Base-by-base conservation (phyloP, 2,888 invertebrate genomes). In the Melikaiella ostensackeni region DNA sequence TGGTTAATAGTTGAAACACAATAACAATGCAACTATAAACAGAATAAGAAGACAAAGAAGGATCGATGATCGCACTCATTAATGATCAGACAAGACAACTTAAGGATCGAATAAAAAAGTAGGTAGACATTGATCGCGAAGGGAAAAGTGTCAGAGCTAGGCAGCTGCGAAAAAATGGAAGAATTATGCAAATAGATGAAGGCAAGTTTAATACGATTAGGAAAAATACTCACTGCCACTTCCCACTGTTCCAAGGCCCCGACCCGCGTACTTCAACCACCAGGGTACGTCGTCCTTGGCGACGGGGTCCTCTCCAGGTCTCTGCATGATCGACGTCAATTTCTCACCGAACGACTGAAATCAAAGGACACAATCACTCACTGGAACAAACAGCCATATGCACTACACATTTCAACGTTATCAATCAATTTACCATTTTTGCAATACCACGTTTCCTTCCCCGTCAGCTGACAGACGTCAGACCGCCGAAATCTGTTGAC, bases 261-360 rank as follows among this genome's bases (percentile, higher is more conserved):
- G 94, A 86, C 96, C 96, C 91, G 95, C 96, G 92, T 96, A 97
- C 92, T 96, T 97, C 94, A 97, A 94, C 95, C 96, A 97, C 97
- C 96, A 97, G 84, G 97, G 96, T 85, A 95, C 94, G 92, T 96
- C 96, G 92, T 97, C 97, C 93, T 95, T 95, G 84, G 95, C 94
- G 83, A 93, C 94, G 87, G 94, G 94, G 92, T 96, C 96, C 91
- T 95, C 95, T 85, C 96, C 96, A 82, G 97, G 97, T 88, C 96
- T 94, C 88, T 95, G 94, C 96, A 97, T 95, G 85, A 97, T 93
- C 89, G 95, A 94, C 82, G 95, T 93, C 87, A 97, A 93, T 93
- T 96, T 97, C 91, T 96, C 96, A 86, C 95, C 93, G 89, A 97
- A 94, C 89, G 96, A 96, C 96, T 96, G 87, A 76, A 92, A 92